phyloP scores from a whole-genome alignment of 2,113 vertebrate species.

The Nothobranchius furzeri region DNA sequence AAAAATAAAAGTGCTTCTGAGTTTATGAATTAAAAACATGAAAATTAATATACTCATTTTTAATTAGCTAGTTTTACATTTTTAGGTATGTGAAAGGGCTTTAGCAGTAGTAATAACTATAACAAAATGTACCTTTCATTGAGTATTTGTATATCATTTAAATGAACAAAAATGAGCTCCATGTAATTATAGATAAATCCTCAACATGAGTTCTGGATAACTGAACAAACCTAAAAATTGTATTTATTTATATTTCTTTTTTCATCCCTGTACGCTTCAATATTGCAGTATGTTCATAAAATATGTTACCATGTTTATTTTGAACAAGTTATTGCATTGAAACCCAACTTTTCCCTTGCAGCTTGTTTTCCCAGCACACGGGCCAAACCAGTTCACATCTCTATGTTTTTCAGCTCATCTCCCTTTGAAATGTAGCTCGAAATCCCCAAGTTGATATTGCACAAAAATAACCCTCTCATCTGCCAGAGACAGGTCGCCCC shows the following conservation, averaged over 20 bases:
- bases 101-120: too few relatives aligned
- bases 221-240: neutral
- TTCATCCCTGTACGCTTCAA: constrained; percentile 3
- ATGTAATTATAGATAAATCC: neutral
- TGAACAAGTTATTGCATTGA: neutral
- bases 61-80: too few relatives aligned
- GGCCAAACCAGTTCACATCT: constrained; percentile 9
- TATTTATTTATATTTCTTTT: neutral
- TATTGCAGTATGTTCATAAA: constrained; percentile 14
- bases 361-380: neutral
- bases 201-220: neutral
- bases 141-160: too few relatives aligned
- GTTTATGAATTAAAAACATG: too few relatives aligned
- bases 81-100: too few relatives aligned
- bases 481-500: constrained; percentile 53
- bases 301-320: constrained; percentile 1
- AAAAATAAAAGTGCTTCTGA: too few relatives aligned
- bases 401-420: constrained; percentile 37
- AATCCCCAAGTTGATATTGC: constrained; percentile 36
- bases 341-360: constrained; percentile 11
- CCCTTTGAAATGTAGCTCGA: constrained; percentile 53
- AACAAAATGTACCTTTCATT: too few relatives aligned
- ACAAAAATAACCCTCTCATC: constrained; percentile 70
- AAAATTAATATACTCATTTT: too few relatives aligned
- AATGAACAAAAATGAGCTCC: too few relatives aligned